Evolutionary conservation across 2,888 invertebrate genomes (phyloP), one percentile per base, ranked within the genome.

Genomic region (Aproaerema taeniolella): DNA sequence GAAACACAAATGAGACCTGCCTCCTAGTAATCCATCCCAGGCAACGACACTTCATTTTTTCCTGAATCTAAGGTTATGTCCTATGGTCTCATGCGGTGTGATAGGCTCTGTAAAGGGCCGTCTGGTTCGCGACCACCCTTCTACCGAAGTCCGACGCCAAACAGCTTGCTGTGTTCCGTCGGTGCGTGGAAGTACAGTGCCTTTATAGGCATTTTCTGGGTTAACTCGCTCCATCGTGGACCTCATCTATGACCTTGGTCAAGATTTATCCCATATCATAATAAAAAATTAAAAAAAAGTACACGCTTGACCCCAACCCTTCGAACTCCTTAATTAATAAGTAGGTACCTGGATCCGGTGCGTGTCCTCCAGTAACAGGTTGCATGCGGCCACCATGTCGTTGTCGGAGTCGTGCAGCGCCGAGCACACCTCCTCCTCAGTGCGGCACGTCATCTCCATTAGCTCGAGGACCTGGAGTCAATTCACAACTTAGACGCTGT

Each of bases 341-440:
- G 32, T 31, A 25, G 15, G 12, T 64, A 91, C 91, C 83, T 90
- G 89, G 76, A 79, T 77, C 62, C 75, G 68, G 60, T 87, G 88
- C 32, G 86, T 89, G 43, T 93, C 92, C 73, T 96, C 96, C 38
- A 94, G 88, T 46, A 96, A 88, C 80, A 93, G 90, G 65, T 93
- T 92, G 57, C 93, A 92, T 46, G 96, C 97, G 65, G 90, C 90
- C 58, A 93, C 91, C 69, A 94, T 87, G 83, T 98, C 96, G 74
- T 95, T 92, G 83, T 97, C 95, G 64, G 94, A 93, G 88, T 98
- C 97, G 74, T 97, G 95, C 42, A 98, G 90, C 45, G 97, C 97
- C 71, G 95, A 93, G 65, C 94, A 93, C 39, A 95, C 96, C 79
- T 96, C 95, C 72, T 97, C 97, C 71, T 95, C 95, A 38, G 94